These are phyloP conservation scores for Xanthorhoe designata DNA, from an alignment of 2,888 invertebrate genomes.

Conservation along the genomic window DNA sequence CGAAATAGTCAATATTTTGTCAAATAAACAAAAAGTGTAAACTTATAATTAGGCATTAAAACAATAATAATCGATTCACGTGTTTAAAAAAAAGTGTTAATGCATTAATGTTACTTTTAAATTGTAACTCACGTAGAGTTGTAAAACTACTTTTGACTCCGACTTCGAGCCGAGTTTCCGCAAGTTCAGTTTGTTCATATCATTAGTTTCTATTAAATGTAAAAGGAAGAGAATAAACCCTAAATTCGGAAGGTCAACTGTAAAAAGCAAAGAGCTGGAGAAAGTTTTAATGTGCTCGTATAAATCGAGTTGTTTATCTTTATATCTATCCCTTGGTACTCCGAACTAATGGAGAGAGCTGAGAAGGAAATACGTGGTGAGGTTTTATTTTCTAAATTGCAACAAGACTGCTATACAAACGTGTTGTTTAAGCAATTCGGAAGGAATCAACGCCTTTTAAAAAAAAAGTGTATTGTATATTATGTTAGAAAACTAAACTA, in stretches of 20 bases:
- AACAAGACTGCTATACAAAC: neutral
- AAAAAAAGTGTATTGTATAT: too few species aligned
- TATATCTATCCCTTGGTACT: constrained; percentile 62
- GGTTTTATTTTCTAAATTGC: neutral
- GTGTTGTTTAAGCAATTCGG: neutral
- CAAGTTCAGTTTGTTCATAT: constrained; percentile 40
- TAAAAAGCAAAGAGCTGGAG: constrained; percentile 49
- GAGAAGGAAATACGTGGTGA: constrained; percentile 31
- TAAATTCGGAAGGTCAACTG: constrained; percentile 59
- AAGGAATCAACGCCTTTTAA: too few species aligned
- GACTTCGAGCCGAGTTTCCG: constrained; percentile 9
- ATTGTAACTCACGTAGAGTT: neutral
- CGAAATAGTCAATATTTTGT: neutral
- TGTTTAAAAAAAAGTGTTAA: neutral
- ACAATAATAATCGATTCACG: neutral
- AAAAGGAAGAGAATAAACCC: constrained; percentile 51
- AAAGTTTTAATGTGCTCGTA: constrained; percentile 76
- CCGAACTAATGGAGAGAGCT: constrained; percentile 40
- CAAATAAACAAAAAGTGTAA: neutral
- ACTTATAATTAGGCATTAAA: neutral
- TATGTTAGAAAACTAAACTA: too few species aligned
- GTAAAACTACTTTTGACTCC: constrained; percentile 2
- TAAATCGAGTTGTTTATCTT: constrained; percentile 77
- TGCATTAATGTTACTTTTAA: neutral
- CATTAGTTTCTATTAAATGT: constrained; percentile 38